Evolutionary conservation across 1,140 invertebrate species (phyloP), one percentile per base, ranked within the genome.

Genomic region (Drosophila setifemur): DNA sequence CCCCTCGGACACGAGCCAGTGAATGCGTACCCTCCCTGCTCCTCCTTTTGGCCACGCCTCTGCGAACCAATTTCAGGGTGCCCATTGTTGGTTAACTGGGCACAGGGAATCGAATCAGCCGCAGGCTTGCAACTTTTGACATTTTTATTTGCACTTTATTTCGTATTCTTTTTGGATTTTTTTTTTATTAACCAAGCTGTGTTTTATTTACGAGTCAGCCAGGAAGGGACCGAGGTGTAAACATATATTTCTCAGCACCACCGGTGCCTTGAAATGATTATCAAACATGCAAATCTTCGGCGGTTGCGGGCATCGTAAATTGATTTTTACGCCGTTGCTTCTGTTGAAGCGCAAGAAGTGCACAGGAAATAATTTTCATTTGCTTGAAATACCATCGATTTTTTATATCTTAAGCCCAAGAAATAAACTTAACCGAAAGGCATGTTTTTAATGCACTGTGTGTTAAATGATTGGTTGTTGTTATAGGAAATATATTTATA

Each of bases 291-390:
- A 85, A 85, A 85, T 85, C 79, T 82, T 55, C 26, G 18, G 40
- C 44, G 39, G 49, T 63, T 54, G 61, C 54, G 54, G 68, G 79
- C 81, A 86, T 86, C 81, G 75, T 85, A 85, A 85, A 85, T 85
- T 85, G 81, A 85, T 75, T 85, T 85, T 85, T 74, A 78, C 78
- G 79, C 78, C 53, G 79, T 64, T 78, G 57, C 73, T 85, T 82
- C 70, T 77, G 53, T 55, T 44, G 37, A 12, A 66, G 48, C n/a
- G 23, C 12, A n/a, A 45, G 26, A 16, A 14, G 33, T 37, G 33
- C 33, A 37, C 33, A 3, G 33, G 8, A 16, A 37, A 37, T 16
- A 37, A 37, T 37, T 16, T 37, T 33, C n/a, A 11, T n/a, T n/a
- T n/a, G 29, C 11, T n/a, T 1, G n/a, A 4, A n/a, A 9, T 0